Evolutionary conservation across 2,888 invertebrate species (phyloP).

Genomic region (Hermodice carunculata): DNA sequence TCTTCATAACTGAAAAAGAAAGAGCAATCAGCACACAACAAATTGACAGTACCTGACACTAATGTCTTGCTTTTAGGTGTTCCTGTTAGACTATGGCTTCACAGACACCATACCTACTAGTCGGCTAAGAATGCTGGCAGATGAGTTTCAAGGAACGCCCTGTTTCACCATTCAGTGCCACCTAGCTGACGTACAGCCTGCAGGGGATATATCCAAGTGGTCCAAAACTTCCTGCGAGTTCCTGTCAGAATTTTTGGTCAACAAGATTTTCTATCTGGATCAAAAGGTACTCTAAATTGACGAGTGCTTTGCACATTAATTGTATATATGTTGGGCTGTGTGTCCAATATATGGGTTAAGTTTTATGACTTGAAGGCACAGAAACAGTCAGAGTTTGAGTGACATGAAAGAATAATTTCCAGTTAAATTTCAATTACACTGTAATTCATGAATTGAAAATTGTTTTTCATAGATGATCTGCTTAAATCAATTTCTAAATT

Average conservation of each 20-base stretch:
- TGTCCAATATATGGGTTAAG: no score
- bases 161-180: conserved; percentile 79
- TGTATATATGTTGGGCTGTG: neutral
- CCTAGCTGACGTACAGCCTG: conserved; percentile 79
- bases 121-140: conserved; percentile 73
- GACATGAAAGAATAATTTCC: no score
- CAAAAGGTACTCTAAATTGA: conserved; percentile 8
- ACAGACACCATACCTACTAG: conserved; percentile 71
- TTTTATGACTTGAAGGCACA: no score
- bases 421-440: no score
- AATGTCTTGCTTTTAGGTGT: conserved; percentile 71
- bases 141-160: conserved; percentile 72
- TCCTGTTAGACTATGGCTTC: conserved; percentile 78
- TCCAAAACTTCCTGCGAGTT: conserved; percentile 59
- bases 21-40: no score
- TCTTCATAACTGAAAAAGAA: no score
- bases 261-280: conserved; percentile 2
- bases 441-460: no score
- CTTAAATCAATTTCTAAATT: no score
- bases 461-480: no score
- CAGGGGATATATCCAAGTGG: conserved; percentile 72
- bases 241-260: neutral
- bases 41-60: no score
- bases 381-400: no score
- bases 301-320: neutral